phyloP scores from a whole-genome alignment of 2,113 vertebrate genomes.

The Peucedramus taeniatus region DNA sequence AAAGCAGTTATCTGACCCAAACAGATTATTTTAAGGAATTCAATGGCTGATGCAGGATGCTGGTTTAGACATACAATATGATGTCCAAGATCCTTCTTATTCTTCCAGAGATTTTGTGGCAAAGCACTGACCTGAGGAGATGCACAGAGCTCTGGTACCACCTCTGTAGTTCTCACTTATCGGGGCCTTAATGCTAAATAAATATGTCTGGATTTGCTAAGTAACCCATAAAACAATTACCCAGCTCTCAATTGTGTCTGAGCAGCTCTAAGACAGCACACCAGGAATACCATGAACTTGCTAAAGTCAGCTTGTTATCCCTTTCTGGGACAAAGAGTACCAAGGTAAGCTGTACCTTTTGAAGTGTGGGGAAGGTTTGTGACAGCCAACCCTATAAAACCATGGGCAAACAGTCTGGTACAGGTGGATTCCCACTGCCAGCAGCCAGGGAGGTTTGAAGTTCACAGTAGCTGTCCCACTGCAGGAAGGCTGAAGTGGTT shows the following conservation, averaged over 20 bases:
- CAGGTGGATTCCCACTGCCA: background rate
- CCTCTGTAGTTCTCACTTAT: background rate
- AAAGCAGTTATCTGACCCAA: constrained; percentile 48
- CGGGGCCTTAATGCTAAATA: background rate
- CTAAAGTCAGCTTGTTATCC: background rate
- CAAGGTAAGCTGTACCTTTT: background rate
- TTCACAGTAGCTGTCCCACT: background rate
- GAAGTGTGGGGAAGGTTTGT: background rate
- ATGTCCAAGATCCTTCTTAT: background rate
- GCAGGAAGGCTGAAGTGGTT: background rate
- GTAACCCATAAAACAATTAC: constrained; percentile 47
- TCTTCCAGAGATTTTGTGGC: background rate
- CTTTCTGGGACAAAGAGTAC: constrained; percentile 1
- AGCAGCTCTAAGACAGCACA: background rate
- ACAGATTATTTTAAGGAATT: constrained; percentile 7
- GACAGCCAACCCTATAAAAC: background rate
- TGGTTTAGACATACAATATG: background rate
- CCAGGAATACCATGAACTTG: background rate
- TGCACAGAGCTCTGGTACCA: background rate
- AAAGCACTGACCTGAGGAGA: background rate
- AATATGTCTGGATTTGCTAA: constrained; percentile 45
- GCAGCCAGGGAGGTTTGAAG: background rate
- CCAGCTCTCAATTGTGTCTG: constrained; percentile 6
- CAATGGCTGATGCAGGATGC: background rate
- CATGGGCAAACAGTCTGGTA: background rate